These are phyloP conservation scores for Zoanthus sociatus DNA, from an alignment of 92 coral and sea anemone species.

Conservation along the genomic window DNA sequence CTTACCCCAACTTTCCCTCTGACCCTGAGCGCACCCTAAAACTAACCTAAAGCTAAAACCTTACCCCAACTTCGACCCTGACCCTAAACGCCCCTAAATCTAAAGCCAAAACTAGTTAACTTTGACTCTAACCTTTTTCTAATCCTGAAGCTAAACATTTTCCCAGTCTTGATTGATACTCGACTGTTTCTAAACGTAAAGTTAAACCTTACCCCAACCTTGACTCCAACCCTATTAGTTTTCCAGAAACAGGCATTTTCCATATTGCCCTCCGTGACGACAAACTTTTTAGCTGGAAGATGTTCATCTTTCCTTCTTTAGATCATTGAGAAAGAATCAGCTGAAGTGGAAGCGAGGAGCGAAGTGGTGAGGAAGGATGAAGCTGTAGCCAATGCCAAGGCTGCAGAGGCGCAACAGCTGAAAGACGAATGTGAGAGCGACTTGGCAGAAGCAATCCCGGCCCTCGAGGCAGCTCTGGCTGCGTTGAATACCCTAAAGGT, in stretches of 20 bases:
- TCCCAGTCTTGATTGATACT: too few species aligned
- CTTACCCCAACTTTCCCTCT: too few species aligned
- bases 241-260: too few species aligned
- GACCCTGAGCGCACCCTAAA: too few species aligned
- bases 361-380: slow-evolving; percentile 97
- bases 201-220: too few species aligned
- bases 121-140: too few species aligned
- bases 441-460: slow-evolving; percentile 97
- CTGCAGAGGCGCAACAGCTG: slow-evolving; percentile 95
- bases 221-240: background rate
- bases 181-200: too few species aligned
- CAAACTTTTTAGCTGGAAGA: background rate
- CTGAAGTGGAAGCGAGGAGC: slow-evolving; percentile 96
- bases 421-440: slow-evolving; percentile 99
- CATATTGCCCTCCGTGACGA: background rate
- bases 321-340: slow-evolving; percentile 96
- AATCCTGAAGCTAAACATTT: too few species aligned
- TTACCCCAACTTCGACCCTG: too few species aligned
- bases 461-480: slow-evolving; percentile 98
- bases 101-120: too few species aligned
- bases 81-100: too few species aligned
- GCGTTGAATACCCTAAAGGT: slow-evolving; percentile 99
- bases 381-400: slow-evolving; percentile 96
- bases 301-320: slow-evolving; percentile 11
- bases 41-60: too few species aligned